Evolutionary conservation across 1,140 invertebrate species (phyloP).

Genomic region (Psilanteris sp.): DNA sequence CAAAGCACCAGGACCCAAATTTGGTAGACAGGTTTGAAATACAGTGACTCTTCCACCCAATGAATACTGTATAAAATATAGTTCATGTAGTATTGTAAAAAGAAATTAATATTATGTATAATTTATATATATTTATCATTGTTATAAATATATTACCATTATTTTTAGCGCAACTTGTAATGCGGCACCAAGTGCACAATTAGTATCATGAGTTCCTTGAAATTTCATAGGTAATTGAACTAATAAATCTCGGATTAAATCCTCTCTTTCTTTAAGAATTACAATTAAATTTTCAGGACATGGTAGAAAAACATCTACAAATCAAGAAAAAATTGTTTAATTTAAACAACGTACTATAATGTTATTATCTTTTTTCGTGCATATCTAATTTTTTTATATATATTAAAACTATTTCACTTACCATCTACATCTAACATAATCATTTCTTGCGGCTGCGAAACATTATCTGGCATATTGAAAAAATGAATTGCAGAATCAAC

Average conservation of each 20-base stretch:
- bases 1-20: slow-evolving; percentile 92
- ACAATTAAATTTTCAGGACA: slow-evolving; percentile 95
- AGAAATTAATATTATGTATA: too few species aligned
- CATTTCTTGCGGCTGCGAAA: slow-evolving; percentile 94
- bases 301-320: slow-evolving; percentile 90
- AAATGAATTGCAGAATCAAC: slow-evolving; percentile 96
- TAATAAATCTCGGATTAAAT: slow-evolving; percentile 90
- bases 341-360: too few species aligned
- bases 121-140: too few species aligned
- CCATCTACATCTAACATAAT: slow-evolving; percentile 96
- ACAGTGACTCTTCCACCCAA: slow-evolving; percentile 97
- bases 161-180: slow-evolving; percentile 95
- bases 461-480: slow-evolving; percentile 93
- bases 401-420: too few species aligned
- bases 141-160: slow-evolving; percentile 82
- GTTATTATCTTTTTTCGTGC: too few species aligned
- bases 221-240: slow-evolving; percentile 90
- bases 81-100: too few species aligned
- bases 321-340: too few species aligned
- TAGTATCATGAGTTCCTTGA: slow-evolving; percentile 86
- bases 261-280: slow-evolving; percentile 91
- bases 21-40: slow-evolving; percentile 95
- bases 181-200: slow-evolving; percentile 94
- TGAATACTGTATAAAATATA: slow-evolving; percentile 83
- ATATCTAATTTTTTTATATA: too few species aligned